Evolutionary conservation across 2,888 invertebrate species (phyloP).

Genomic region (Tipula unca): DNA sequence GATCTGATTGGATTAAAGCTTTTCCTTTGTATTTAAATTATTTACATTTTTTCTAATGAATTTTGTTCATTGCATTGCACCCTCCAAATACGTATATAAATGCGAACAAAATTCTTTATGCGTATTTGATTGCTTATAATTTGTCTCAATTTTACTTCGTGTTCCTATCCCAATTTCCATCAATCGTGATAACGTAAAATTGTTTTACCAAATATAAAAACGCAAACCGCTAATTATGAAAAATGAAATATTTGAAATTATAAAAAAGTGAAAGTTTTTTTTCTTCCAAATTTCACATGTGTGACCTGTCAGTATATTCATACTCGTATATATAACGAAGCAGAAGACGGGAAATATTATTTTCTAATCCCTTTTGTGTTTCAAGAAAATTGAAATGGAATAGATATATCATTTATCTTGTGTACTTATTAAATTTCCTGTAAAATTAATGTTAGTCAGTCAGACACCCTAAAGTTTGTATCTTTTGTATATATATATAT

Average conservation of each 20-base stretch:
- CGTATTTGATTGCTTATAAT: neutral
- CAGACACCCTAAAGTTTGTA: neutral
- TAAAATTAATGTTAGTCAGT: neutral
- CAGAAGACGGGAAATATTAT: neutral
- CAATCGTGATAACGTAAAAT: neutral
- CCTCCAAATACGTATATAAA: neutral
- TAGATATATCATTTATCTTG: neutral
- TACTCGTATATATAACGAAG: too few species aligned
- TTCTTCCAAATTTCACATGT: neutral
- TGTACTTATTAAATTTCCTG: neutral
- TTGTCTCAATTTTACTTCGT: neutral
- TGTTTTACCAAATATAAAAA: neutral
- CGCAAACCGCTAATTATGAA: conserved; percentile 8
- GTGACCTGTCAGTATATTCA: neutral
- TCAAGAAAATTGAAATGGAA: neutral
- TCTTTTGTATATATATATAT: neutral
- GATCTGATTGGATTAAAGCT: neutral
- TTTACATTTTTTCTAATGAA: neutral
- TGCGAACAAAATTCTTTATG: neutral
- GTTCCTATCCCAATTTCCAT: neutral
- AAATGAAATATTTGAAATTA: neutral
- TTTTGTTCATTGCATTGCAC: neutral
- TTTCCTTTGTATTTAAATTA: neutral
- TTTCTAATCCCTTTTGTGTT: neutral
- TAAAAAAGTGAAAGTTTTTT: neutral